phyloP scores from a whole-genome alignment of 1,140 invertebrate genomes.

The Trinorchestia longiramus region DNA sequence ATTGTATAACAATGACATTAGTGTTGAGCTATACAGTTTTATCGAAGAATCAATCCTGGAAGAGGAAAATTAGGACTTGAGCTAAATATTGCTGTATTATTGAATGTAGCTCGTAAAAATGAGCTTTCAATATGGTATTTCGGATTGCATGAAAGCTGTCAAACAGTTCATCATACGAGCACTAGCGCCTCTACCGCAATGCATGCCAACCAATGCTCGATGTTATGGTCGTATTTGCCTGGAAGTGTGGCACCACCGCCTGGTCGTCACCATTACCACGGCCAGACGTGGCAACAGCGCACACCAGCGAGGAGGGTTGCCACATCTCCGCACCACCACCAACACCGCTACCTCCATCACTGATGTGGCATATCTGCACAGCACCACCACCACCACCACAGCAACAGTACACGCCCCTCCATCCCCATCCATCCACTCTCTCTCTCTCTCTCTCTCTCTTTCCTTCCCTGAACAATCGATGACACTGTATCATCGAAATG shows the following conservation, averaged over 20 bases:
- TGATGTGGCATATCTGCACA: conserved; percentile 30
- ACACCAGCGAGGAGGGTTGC: neutral
- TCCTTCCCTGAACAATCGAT: conserved; percentile 17
- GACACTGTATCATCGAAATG: conserved; percentile 36
- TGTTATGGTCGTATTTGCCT: neutral
- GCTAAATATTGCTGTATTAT: too few relatives aligned
- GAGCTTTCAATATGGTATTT: too few relatives aligned
- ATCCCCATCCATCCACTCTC: neutral
- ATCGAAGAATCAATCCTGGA: too few relatives aligned
- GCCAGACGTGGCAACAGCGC: conserved; percentile 5
- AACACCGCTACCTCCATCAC: neutral
- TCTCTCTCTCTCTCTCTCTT: neutral
- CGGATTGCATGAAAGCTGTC: neutral
- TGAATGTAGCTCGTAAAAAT: too few relatives aligned
- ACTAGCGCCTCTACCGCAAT: neutral
- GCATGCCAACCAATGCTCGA: conserved; percentile 17
- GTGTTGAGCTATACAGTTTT: too few relatives aligned
- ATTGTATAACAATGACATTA: too few relatives aligned
- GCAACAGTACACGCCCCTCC: conserved; percentile 26
- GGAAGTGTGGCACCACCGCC: conserved; percentile 31
- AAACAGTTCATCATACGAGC: neutral
- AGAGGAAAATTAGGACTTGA: too few relatives aligned
- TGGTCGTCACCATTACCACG: conserved; percentile 41
- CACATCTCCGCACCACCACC: neutral
- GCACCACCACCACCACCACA: conserved; percentile 31